Base-by-base conservation (phyloP, 2,797 vertebrate species). In the Acridotheres tristis region DNA sequence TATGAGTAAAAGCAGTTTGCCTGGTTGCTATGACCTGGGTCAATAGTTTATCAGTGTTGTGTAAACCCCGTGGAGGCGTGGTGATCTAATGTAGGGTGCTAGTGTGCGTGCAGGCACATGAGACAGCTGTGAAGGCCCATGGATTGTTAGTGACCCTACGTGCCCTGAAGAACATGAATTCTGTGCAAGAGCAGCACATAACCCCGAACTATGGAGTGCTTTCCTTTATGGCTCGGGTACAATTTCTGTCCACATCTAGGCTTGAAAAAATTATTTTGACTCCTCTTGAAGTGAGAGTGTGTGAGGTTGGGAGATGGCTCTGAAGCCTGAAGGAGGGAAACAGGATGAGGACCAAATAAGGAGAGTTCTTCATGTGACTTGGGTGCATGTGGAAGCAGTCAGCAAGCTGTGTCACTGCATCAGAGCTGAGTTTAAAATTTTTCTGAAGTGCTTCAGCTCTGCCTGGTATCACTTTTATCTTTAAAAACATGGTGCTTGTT, bases 101-200 rank as follows among this genome's bases (percentile, higher is more conserved):
- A 47, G 11, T 43, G 19, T 62, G 15, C 34, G 16, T 13, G 11
- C 50, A 59, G 23, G 17, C 5, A 20, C 15, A 13, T 13, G 36
- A 79, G n/a, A 23, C 11, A 80, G 27, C 48, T 74, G 10, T 43
- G 38, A 61, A 53, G 22, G 57, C 13, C 8, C 0, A 5, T 32
- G 61, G 54, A 23, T 65, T 77, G n/a, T 51, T 71, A 42, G 30
- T 86, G n/a, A 34, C 20, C 7, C 57, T 13, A 7, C 0, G 0
- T n/a, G 16, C 22, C 19, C 32, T 32, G 29, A 42, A 63, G 62
- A 81, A 43, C 9, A 4, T n/a, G 34, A 55, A 61, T 75, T 90
- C 50, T 55, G 40, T 30, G 43, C 3, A 4, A 67, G 27, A 32
- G 23, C 14, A 89, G 38, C 26, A 20, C 1, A 3, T 25, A 65